Evolutionary conservation across 2,888 invertebrate species (phyloP), one percentile per base, ranked within the genome.

Genomic region (Pegoplata infirma): DNA sequence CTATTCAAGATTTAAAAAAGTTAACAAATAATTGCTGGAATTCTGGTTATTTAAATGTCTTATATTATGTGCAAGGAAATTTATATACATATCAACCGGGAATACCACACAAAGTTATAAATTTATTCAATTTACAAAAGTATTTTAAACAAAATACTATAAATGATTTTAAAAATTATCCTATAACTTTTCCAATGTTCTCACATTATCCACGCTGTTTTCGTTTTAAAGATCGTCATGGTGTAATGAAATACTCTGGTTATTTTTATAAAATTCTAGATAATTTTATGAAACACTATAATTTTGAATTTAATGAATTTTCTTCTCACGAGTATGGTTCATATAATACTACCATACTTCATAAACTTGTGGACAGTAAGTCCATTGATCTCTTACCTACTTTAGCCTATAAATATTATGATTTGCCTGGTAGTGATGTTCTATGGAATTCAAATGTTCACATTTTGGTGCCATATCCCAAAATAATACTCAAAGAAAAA

Each of bases 11-110:
- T 1, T 40, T 75, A 12, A 8, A 5, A 3, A 16, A 49, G 0
- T 49, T 75, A 12, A 46, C 75, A 6, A 12, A 40, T 0, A 19
- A 40, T 3, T 63, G 68, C 21, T 75, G 61, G 61, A 3, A 47
- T 8, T 56, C 16, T 8, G 75, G 75, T 8, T 68, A 44, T 17
- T 56, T 40, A 0, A 56, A 49, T 7, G 49, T 56, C 5, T n/a
- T 75, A 25, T 75, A 28, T 25, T 68, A 56, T 19, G 36, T 19
- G n/a, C 14, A 55, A 12, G 17, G 23, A 5, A 55, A 49, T 0
- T 8, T 67, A 16, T 74, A 55, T 19, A 21, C 49, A 4, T 75
- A 61, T 25, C 5, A 51, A 14, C 47, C 67, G 36, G 28, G 8
- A 3, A n/a, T 61, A 12, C 75, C 47, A 0, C 1, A 3, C 0